These are phyloP conservation scores for Drosophila cognata DNA, from an alignment of 2,888 invertebrate genomes.

Conservation along the genomic window DNA sequence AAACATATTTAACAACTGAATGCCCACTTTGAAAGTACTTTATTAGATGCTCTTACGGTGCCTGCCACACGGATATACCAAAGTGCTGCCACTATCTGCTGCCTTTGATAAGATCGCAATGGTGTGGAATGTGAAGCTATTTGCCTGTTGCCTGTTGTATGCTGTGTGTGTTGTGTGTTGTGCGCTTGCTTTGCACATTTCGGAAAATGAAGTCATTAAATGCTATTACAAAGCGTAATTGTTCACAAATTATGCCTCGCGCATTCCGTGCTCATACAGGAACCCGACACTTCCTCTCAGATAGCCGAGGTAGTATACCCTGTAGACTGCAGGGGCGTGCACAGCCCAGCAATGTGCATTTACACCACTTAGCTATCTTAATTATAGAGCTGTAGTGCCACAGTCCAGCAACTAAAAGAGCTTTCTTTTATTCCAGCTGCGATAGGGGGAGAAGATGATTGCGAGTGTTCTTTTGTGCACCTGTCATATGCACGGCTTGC, in stretches of 20 bases:
- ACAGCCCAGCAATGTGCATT: conserved; percentile 63
- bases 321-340: neutral
- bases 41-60: conserved; percentile 1
- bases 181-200: conserved; percentile 41
- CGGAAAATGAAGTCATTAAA: conserved; percentile 77
- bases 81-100: conserved; percentile 13
- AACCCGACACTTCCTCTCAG: conserved; percentile 53
- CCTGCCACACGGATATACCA: conserved; percentile 13
- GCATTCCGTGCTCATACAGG: conserved; percentile 38
- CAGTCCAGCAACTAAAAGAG: conserved; percentile 13
- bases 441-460: neutral
- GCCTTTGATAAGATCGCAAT: conserved; percentile 58
- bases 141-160: neutral
- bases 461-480: conserved; percentile 55
- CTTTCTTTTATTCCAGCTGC: conserved; percentile 14
- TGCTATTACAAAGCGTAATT: conserved; percentile 80
- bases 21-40: neutral
- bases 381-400: conserved; percentile 64
- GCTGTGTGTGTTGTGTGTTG: neutral
- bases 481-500: conserved; percentile 55
- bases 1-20: neutral
- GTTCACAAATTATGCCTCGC: conserved; percentile 75
- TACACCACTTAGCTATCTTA: conserved; percentile 73
- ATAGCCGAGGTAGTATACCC: conserved; percentile 30
- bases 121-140: conserved; percentile 44